Evolutionary conservation across 2,113 vertebrate species (phyloP).

Genomic region (Sinocyclocheilus anophthalmus): DNA sequence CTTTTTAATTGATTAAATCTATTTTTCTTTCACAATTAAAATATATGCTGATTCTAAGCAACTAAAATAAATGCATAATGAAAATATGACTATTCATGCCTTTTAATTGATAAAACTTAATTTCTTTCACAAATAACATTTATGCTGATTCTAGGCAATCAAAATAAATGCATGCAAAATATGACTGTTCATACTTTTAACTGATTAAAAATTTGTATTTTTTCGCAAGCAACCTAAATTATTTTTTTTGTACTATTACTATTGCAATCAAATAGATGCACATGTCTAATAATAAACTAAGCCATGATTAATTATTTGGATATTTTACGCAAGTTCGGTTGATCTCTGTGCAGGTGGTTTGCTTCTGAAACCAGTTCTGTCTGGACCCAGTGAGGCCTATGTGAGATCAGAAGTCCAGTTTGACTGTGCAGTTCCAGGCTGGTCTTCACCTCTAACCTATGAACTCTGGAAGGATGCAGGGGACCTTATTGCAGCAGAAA

Average conservation of each 20-base stretch:
- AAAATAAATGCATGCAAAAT: no score
- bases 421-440: conserved; percentile 52
- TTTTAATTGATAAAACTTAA: not conserved
- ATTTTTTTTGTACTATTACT: not conserved
- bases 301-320: no score
- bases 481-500: not conserved
- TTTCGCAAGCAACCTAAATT: no score
- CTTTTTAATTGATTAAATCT: not conserved
- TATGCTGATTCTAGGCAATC: no score
- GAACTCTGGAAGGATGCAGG: conserved; percentile 58
- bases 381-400: conserved; percentile 68
- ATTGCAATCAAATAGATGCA: not conserved
- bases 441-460: conserved; percentile 58
- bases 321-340: not conserved
- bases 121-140: no score
- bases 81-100: no score
- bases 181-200: no score
- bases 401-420: conserved; percentile 56
- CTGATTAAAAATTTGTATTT: no score
- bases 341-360: conserved; percentile 58
- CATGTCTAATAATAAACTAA: not conserved
- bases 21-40: no score
- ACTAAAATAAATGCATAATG: not conserved
- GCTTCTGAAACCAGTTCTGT: conserved; percentile 52
- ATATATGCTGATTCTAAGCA: not conserved